These are phyloP conservation scores for Eristalis pertinax DNA, from an alignment of 2,888 invertebrate species.

Conservation along the genomic window DNA sequence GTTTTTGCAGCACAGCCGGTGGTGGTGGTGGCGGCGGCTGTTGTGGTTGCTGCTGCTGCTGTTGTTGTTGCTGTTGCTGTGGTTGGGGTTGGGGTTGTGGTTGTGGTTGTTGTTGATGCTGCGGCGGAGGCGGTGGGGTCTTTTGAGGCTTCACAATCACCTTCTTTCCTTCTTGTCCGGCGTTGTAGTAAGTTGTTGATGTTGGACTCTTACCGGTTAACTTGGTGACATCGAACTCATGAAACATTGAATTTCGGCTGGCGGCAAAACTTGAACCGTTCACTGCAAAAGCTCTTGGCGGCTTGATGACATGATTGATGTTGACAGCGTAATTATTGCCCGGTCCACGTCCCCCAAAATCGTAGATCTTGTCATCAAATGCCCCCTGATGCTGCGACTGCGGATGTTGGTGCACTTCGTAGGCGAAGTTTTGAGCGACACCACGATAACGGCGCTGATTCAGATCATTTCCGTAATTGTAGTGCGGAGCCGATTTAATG, in stretches of 20 bases:
- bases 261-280: constrained; percentile 74
- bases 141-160: constrained; percentile 55
- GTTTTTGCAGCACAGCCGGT: constrained; percentile 56
- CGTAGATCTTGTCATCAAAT: constrained; percentile 80
- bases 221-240: constrained; percentile 81
- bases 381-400: constrained; percentile 73
- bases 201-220: constrained; percentile 82
- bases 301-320: constrained; percentile 73
- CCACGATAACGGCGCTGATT: constrained; percentile 66
- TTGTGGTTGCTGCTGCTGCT: constrained; percentile 30
- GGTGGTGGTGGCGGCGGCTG: constrained; percentile 67
- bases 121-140: constrained; percentile 58
- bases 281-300: constrained; percentile 74
- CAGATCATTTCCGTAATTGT: constrained; percentile 77
- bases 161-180: constrained; percentile 74
- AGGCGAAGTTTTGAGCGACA: constrained; percentile 44
- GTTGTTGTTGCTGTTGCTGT: constrained; percentile 17
- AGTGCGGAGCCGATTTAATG: constrained; percentile 82
- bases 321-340: constrained; percentile 77
- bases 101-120: constrained; percentile 28
- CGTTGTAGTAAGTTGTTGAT: constrained; percentile 75
- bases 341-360: constrained; percentile 78
- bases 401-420: constrained; percentile 48
- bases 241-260: constrained; percentile 74
- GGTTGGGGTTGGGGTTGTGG: too few species aligned